phyloP scores from a whole-genome alignment of 2,888 invertebrate genomes.

The Harpagoxenus sublaevis region DNA sequence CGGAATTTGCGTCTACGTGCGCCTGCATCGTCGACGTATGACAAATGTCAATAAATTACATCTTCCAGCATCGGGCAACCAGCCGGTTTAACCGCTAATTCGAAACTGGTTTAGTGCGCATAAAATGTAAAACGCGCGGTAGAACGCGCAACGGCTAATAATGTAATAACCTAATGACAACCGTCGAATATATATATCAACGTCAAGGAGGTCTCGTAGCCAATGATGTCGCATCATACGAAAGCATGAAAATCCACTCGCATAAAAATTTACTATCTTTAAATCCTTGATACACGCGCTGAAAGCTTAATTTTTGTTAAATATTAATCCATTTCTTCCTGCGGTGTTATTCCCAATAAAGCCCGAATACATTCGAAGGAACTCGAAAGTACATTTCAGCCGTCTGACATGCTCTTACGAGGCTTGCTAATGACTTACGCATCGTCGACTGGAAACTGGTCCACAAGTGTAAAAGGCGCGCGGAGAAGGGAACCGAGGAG shows the following conservation, averaged over 20 bases:
- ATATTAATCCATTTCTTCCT: neutral
- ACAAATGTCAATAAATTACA: conserved; percentile 50
- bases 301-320: neutral
- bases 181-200: conserved; percentile 8
- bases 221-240: neutral
- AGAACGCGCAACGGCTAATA: conserved; percentile 30
- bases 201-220: conserved; percentile 1
- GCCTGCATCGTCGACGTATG: conserved; percentile 19
- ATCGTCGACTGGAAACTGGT: conserved; percentile 56
- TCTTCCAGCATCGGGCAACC: conserved; percentile 5
- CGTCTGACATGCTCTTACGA: conserved; percentile 22
- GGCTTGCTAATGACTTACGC: neutral
- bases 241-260: neutral
- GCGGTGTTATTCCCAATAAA: neutral
- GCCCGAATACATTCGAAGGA: neutral
- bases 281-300: neutral
- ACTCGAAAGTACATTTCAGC: conserved; percentile 14
- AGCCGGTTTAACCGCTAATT: conserved; percentile 34
- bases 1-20: neutral
- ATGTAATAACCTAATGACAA: conserved; percentile 51
- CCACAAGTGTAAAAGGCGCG: conserved; percentile 45
- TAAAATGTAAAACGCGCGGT: conserved; percentile 32
- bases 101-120: conserved; percentile 48
- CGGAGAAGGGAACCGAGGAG: neutral
- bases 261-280: neutral